phyloP scores from a whole-genome alignment of 2,113 vertebrate species.

The Bufo gargarizans region DNA sequence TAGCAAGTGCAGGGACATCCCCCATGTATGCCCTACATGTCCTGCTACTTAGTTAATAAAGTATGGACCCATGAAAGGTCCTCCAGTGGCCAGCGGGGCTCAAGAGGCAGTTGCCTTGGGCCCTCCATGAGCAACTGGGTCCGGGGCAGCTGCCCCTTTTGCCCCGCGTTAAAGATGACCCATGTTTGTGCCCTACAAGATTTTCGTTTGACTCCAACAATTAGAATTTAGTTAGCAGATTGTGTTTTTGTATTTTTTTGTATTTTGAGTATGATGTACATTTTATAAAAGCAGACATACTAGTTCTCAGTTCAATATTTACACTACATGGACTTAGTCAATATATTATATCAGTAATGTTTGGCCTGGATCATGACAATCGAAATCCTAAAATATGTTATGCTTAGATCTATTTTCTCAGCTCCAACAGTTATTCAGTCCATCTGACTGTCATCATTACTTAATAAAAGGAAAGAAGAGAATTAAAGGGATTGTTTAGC shows the following conservation, averaged over 20 bases:
- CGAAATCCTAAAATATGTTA: background rate
- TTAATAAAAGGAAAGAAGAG: background rate
- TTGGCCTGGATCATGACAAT: background rate
- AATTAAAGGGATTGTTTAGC: background rate
- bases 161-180: background rate
- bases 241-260: background rate
- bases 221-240: background rate
- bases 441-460: background rate
- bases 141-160: no score
- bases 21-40: no score
- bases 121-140: no score
- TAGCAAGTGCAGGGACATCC: no score
- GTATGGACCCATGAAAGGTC: no score
- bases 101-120: no score
- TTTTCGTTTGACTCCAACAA: background rate
- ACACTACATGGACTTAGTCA: background rate
- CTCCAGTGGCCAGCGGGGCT: no score
- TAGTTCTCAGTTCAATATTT: background rate
- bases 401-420: background rate
- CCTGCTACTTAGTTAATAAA: no score
- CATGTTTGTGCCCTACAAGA: background rate
- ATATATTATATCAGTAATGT: background rate
- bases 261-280: conserved; percentile 2
- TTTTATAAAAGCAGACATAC: background rate
- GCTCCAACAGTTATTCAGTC: background rate